A percentile compares a stretch with the other conserved stretches of the same genome.
phyloP scores from a whole-genome alignment of 2,113 vertebrate species.

The Periophthalmus modestus region DNA sequence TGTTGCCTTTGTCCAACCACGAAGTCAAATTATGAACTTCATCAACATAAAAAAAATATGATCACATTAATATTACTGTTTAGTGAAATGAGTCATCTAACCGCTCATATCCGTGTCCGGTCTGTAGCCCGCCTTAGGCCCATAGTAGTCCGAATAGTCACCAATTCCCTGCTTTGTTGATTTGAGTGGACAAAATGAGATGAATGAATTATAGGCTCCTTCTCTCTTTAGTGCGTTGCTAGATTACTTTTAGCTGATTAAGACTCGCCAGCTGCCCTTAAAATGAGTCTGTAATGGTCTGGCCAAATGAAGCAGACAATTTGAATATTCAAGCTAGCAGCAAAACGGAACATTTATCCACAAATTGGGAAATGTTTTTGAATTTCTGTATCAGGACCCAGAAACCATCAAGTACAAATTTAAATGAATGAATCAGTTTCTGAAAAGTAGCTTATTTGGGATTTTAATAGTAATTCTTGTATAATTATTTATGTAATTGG shows the following conservation, averaged over 20 bases:
- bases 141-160: not conserved
- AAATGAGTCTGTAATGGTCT: constrained; percentile 11
- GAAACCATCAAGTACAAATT: not conserved
- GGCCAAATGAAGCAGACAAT: not conserved
- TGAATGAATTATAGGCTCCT: not conserved
- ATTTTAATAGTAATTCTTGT: too few relatives aligned
- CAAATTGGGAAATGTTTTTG: not conserved
- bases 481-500: too few relatives aligned
- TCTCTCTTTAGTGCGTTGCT: not conserved
- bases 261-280: not conserved
- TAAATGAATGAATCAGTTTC: not conserved
- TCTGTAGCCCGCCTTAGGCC: not conserved
- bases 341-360: not conserved
- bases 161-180: not conserved
- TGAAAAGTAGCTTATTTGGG: not conserved
- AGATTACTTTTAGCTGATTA: constrained; percentile 14
- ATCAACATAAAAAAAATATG: too few relatives aligned
- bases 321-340: not conserved
- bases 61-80: too few relatives aligned
- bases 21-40: too few relatives aligned
- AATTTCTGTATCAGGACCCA: not conserved
- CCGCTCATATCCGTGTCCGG: too few relatives aligned
- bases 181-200: constrained; percentile 6
- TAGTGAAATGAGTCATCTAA: too few relatives aligned
- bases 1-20: too few relatives aligned